phyloP scores from a whole-genome alignment of 1,140 invertebrate species.

The Heliconius nattereri region DNA sequence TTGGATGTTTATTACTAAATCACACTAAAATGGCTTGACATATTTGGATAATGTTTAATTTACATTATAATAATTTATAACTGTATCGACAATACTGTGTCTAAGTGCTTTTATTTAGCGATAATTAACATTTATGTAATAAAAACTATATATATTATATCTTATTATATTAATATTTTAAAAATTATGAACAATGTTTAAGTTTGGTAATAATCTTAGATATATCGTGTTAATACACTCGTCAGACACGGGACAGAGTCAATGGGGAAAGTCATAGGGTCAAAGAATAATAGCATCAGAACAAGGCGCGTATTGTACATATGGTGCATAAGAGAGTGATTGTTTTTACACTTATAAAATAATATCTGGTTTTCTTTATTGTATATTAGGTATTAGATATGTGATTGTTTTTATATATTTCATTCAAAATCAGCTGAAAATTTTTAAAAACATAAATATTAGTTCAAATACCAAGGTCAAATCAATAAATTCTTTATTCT shows the following conservation, averaged over 20 bases:
- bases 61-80: not conserved
- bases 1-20: not conserved
- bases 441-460: too few relatives aligned
- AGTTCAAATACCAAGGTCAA: too few relatives aligned
- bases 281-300: slow-evolving; percentile 34
- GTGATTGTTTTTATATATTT: too few relatives aligned
- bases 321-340: not conserved
- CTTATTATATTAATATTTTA: too few relatives aligned
- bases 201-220: not conserved
- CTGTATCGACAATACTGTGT: not conserved
- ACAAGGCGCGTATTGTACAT: slow-evolving; percentile 16
- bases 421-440: too few relatives aligned
- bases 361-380: too few relatives aligned
- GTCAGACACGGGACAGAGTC: slow-evolving; percentile 27
- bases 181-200: not conserved
- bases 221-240: slow-evolving; percentile 36
- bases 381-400: too few relatives aligned
- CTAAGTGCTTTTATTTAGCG: not conserved
- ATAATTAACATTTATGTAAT: too few relatives aligned
- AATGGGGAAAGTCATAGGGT: slow-evolving; percentile 32
- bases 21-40: not conserved
- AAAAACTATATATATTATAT: too few relatives aligned
- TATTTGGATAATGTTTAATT: not conserved
- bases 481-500: too few relatives aligned
- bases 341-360: not conserved